Evolutionary conservation across 2,888 invertebrate genomes (phyloP), one percentile per base, ranked within the genome.

Genomic region (Apoda limacodes): DNA sequence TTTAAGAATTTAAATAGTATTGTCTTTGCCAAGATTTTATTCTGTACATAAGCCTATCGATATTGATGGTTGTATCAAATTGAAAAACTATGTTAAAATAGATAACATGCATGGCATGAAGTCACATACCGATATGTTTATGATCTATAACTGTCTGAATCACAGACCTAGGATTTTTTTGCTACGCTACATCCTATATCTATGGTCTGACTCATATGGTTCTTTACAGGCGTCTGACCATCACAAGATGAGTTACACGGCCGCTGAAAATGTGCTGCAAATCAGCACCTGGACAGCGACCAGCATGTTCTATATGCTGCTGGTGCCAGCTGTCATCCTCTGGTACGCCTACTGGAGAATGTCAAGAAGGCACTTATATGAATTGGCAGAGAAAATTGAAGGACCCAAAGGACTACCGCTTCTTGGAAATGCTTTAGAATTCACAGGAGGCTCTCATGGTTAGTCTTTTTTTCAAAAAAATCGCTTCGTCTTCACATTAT

Each of bases 291-390:
- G 85, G 58, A 83, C 86, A 22, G 84, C 89, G 13, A 85, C 86
- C 32, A 86, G 82, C 45, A 69, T 90, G 37, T 90, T 92, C 59
- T 86, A 89, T 47, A 82, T 86, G 38, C 83, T 92, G n/a, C 68
- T 92, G 25, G 61, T 90, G 11, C 91, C 88, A 22, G 88, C 89
- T 1, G 13, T 89, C 19, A 63, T 86, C 3, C 78, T 92, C 27
- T 90, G 87, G 83, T 88, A 87, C 56, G 74, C 85, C 14, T 92
- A 92, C 68, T 92, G 89, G 87, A 83, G 86, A 26, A 70, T 90
- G 48, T 90, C 90, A 6, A 82, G 90, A n/a, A 82, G 86, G 21
- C 87, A 86, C 52, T 49, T 92, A 56, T 76, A 88, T 39, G 87
- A 89, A 52, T 69, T 92, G 30, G 90, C 89, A 1, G 85, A 83